Evolutionary conservation across 2,113 vertebrate genomes (phyloP).

Genomic region (Smithornis capensis): DNA sequence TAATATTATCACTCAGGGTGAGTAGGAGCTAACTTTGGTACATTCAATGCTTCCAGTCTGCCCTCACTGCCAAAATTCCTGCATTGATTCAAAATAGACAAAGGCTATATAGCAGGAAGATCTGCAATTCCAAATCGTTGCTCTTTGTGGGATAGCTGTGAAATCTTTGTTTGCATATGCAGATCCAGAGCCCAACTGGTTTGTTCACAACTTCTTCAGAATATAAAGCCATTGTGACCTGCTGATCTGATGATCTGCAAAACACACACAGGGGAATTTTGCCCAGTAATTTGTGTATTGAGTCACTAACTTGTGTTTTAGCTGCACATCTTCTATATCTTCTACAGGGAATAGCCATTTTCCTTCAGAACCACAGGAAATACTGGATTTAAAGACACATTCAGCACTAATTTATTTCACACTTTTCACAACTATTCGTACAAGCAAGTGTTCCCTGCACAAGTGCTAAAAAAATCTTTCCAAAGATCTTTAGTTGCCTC

Average conservation of each 20-base stretch:
- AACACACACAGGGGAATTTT: background rate
- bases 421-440: background rate
- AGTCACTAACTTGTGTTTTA: background rate
- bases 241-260: background rate
- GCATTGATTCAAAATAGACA: background rate
- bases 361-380: background rate
- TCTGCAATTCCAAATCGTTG: background rate
- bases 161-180: background rate
- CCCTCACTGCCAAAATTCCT: background rate
- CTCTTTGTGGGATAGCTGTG: constrained; percentile 9
- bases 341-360: background rate
- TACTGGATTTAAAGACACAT: background rate
- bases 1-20: background rate
- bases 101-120: background rate
- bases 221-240: background rate
- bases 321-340: background rate
- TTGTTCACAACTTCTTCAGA: constrained; percentile 39
- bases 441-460: background rate
- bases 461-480: background rate
- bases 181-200: background rate
- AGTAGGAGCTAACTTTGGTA: constrained; percentile 1
- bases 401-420: background rate
- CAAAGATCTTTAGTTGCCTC: background rate
- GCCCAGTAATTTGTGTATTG: background rate
- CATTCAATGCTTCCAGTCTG: background rate